Base-by-base conservation (phyloP, 2,888 invertebrate species). In the Hirudinaria manillensis region DNA sequence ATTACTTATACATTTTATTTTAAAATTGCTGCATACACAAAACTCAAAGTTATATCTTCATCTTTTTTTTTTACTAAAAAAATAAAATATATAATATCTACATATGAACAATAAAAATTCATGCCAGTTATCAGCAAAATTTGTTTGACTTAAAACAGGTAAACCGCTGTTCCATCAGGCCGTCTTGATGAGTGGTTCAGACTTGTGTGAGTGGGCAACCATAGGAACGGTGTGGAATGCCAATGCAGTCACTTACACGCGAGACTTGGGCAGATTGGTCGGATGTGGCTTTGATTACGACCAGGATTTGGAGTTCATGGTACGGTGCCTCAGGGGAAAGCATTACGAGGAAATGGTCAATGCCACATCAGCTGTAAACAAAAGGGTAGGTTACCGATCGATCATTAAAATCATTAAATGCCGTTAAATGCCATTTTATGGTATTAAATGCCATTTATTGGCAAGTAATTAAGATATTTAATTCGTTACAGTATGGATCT, bases 111-210 rank as follows among this genome's bases (percentile, higher is more conserved):
- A n/a, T n/a, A n/a, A n/a, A n/a, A n/a, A n/a, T n/a, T n/a, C n/a
- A n/a, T n/a, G n/a, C 13, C 1, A 45, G 6, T 45, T 10, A 45
- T 10, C 45, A 45, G 45, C 3, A 3, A 45, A 45, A 6, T 45
- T 45, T 38, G 10, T 45, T 45, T 16, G 16, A 16, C 16, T 45
- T 7, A 45, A 1, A 7, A 45, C 45, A 82, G 80, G 75, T 13
- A 38, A 29, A 27, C 72, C 36, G 61, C 80, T 87, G 34, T 87
- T 87, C 78, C 81, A 84, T 71, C 82, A 85, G 70, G 87, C 85
- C 13, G 85, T 87, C 36, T 81, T 86, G 81, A 84, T 86, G 82
- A 84, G 84, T 77, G 87, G 87, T 0, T 85, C 86, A 1, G 87
- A 87, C 73, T 78, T 84, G 65, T 82, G 84, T 77, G 82, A 83